phyloP scores from a whole-genome alignment of 2,888 invertebrate species.

The Eupithecia abbreviata region DNA sequence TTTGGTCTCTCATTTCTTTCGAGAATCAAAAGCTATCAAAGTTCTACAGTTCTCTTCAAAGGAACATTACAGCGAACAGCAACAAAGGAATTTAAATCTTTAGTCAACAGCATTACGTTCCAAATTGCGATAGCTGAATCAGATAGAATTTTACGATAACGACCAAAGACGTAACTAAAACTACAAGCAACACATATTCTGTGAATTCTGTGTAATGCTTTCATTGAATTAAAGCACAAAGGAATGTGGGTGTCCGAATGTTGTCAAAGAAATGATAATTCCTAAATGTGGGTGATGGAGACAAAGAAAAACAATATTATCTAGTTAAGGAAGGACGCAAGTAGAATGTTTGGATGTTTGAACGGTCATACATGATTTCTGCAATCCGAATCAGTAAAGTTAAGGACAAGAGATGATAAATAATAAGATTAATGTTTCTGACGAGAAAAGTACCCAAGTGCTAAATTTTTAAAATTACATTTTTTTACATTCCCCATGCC shows the following conservation, averaged over 20 bases:
- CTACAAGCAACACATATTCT: neutral
- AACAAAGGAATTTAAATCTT: neutral
- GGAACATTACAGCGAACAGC: neutral
- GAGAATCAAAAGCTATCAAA: neutral
- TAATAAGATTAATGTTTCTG: neutral
- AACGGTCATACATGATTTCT: neutral
- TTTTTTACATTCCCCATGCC: too few species aligned
- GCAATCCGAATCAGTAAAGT: neutral
- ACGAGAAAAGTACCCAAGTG: too few species aligned
- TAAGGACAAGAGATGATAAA: neutral
- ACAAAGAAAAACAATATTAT: neutral
- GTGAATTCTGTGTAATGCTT: neutral
- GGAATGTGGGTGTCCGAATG: slow-evolving; percentile 7
- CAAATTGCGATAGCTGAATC: neutral
- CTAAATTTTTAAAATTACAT: too few species aligned
- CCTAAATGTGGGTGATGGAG: slow-evolving; percentile 3
- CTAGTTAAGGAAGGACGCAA: neutral
- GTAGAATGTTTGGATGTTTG: neutral
- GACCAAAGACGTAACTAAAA: slow-evolving; percentile 2
- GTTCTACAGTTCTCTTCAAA: neutral
- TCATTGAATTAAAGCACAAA: slow-evolving; percentile 16
- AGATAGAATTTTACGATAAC: slow-evolving; percentile 8
- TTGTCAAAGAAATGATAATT: slow-evolving; percentile 12
- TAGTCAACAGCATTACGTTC: neutral
- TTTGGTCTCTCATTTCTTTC: neutral